Conservation (phyloP, 2,888 invertebrate genomes). For the Dynastes maya region DNA sequence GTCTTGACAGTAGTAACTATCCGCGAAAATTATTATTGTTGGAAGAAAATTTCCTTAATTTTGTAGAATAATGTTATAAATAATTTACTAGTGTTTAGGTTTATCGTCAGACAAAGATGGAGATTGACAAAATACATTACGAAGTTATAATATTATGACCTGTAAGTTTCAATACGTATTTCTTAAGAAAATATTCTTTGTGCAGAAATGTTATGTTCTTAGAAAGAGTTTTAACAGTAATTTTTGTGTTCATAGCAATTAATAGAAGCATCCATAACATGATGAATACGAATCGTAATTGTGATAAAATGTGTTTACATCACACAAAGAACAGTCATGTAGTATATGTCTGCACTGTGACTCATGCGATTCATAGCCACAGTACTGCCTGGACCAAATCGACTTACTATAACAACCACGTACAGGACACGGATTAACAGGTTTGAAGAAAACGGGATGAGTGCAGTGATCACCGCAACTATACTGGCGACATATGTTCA, state of each 20-base stretch:
- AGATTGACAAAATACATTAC: no score
- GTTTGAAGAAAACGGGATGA: conserved; percentile 46
- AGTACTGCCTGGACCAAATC: conserved; percentile 45
- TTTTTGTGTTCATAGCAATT: neutral
- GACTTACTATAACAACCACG: conserved; percentile 52
- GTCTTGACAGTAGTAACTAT: no score
- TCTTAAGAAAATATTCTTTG: no score
- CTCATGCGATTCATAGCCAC: conserved; percentile 13
- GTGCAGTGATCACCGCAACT: conserved; percentile 44
- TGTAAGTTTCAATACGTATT: no score
- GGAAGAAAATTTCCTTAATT: no score
- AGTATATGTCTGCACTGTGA: conserved; percentile 25
- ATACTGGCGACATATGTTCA: conserved; percentile 40
- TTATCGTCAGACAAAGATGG: no score
- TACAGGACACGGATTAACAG: conserved; percentile 52
- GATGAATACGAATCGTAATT: conserved; percentile 51
- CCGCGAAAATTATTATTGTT: no score
- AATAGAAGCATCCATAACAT: conserved; percentile 57
- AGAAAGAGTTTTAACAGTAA: no score
- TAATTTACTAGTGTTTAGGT: no score
- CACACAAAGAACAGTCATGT: conserved; percentile 54
- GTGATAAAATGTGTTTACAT: conserved; percentile 53
- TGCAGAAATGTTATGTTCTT: no score
- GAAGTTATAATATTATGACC: no score
- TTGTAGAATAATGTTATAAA: no score